Evolutionary conservation across 2,797 vertebrate genomes (phyloP), one percentile per base, ranked within the genome.

Genomic region (Centropyge bicolor): DNA sequence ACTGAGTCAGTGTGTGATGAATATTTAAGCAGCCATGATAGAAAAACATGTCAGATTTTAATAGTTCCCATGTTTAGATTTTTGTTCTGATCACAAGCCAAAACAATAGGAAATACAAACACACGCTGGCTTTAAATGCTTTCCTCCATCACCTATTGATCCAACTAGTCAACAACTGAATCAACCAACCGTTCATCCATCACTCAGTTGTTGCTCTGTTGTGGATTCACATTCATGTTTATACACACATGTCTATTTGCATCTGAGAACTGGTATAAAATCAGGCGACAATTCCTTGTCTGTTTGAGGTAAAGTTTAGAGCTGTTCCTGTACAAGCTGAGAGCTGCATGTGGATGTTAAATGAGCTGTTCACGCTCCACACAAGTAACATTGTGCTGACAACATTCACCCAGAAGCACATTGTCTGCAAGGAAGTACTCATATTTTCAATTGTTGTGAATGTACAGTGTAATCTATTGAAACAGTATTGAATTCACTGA

Each of bases 81-180:
- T 62, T 27, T 12, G 10, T 46, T 56, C 7, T 45, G 17, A 67
- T 11, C 36, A 40, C 3, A 17, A 40, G 35, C 8, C 2, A 35
- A 27, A 78, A 57, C 49, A 57, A 40, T 35, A 13, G 14, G 36
- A 27, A 54, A 60, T 19, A 60, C 24, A 75, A 46, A 81, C 56
- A 56, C 66, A 66, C 3, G 17, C 36, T 31, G 60, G n/a, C 63
- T 31, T 55, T 54, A 61, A 77, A 86, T 40, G 75, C 57, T 55
- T 80, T 22, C 70, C 43, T 46, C 74, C 64, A 75, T 84, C 74
- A 66, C 57, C 41, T 75, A 83, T 88, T 78, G 86, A 92, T 86
- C 56, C 1, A 49, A 51, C 38, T 70, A 40, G 54, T 81, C 79
- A 72, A 74, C 62, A 46, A 55, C 78, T 81, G 66, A 84, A 75